Percentiles rank a stretch among this genome's conserved stretches.
phyloP scores from a whole-genome alignment of 2,113 vertebrate genomes.

The Vombatus ursinus region DNA sequence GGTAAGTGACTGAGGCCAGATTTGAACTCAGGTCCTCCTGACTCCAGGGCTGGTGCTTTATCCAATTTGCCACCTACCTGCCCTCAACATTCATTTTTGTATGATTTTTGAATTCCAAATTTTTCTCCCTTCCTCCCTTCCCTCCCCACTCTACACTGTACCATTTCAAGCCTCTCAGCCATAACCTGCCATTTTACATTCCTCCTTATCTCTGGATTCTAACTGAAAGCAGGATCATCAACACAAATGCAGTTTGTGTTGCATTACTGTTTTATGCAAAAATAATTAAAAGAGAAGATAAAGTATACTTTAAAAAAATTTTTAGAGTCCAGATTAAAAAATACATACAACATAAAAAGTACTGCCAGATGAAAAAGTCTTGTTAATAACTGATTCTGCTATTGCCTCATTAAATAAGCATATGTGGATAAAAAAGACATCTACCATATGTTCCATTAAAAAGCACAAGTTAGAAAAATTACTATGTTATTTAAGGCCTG shows the following conservation, averaged over 20 bases:
- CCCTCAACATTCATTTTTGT: no score
- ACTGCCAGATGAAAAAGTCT: slow-evolving; percentile 20
- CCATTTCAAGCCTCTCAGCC: slow-evolving; percentile 30
- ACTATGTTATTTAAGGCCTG: slow-evolving; percentile 54
- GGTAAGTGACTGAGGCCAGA: no score
- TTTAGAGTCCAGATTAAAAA: slow-evolving; percentile 48
- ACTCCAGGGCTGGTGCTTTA: no score
- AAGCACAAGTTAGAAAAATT: slow-evolving; percentile 27
- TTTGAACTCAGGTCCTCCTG: no score
- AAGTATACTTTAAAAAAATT: slow-evolving; percentile 49
- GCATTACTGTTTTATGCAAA: slow-evolving; percentile 3
- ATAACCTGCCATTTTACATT: not conserved
- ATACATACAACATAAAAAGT: slow-evolving; percentile 53
- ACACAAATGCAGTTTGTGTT: not conserved
- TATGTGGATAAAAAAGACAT: slow-evolving; percentile 36
- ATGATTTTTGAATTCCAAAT: no score
- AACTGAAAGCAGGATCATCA: slow-evolving; percentile 8
- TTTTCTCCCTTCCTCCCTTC: no score
- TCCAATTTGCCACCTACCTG: no score
- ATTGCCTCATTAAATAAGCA: slow-evolving; percentile 56
- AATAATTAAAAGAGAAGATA: slow-evolving; percentile 13
- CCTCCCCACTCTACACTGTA: not conserved
- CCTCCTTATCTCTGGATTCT: not conserved
- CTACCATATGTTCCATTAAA: not conserved
- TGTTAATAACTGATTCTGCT: slow-evolving; percentile 53